Evolutionary conservation across 2,888 invertebrate species (phyloP).

Genomic region (Morinoia aosen): DNA sequence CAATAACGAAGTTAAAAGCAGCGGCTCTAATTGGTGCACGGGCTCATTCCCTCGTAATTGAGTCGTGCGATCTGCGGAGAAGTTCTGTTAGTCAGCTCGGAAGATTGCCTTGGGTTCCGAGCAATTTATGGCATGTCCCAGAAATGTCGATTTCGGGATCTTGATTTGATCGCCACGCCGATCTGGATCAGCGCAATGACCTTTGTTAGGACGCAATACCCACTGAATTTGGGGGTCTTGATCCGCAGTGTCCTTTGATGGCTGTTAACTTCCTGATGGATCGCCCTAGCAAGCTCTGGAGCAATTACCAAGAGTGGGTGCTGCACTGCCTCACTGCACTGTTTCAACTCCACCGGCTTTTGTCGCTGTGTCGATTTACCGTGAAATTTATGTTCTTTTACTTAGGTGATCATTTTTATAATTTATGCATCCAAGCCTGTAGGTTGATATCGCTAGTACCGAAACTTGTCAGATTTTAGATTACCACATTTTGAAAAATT

Average conservation of each 20-base stretch:
- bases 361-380: not conserved
- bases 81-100: not conserved
- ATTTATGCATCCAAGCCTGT: too few relatives aligned
- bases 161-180: not conserved
- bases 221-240: not conserved
- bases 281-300: not conserved
- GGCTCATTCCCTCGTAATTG: not conserved
- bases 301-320: not conserved
- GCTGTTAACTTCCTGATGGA: not conserved
- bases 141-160: constrained; percentile 10
- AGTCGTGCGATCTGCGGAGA: not conserved
- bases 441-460: too few relatives aligned
- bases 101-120: not conserved
- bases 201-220: not conserved
- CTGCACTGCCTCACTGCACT: not conserved
- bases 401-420: not conserved
- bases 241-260: not conserved
- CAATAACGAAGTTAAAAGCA: constrained; percentile 12
- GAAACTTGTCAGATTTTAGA: too few relatives aligned
- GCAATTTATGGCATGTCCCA: not conserved
- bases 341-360: not conserved
- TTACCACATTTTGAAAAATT: too few relatives aligned
- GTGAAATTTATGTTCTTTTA: not conserved
- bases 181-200: constrained; percentile 30
- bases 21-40: not conserved